Percentiles rank a stretch among this genome's conserved stretches.
phyloP scores from a whole-genome alignment of 2,797 vertebrate genomes.

The Fistularia tabacaria region DNA sequence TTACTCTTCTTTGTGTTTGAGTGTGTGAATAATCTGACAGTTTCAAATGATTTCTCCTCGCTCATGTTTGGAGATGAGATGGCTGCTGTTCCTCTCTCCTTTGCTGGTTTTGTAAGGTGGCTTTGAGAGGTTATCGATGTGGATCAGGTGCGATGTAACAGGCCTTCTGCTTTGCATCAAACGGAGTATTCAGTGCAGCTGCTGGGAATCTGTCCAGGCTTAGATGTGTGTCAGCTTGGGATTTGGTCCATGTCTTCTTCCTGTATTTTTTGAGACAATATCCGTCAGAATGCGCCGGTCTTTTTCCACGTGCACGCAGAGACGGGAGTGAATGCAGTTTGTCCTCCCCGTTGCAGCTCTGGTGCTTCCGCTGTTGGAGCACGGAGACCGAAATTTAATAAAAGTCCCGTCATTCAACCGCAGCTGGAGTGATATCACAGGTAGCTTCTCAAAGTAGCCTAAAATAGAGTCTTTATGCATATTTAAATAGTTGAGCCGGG shows the following conservation, averaged over 20 bases:
- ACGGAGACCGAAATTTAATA: constrained; percentile 11
- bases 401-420: constrained; percentile 8
- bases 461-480: constrained; percentile 1
- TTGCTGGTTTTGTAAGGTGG: too few relatives aligned
- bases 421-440: neutral
- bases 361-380: neutral
- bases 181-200: neutral
- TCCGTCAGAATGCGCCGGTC: neutral
- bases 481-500: neutral
- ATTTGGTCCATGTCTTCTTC: too few relatives aligned
- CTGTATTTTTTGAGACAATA: constrained; percentile 8
- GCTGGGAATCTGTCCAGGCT: neutral
- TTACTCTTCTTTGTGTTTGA: too few relatives aligned
- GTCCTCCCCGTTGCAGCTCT: neutral
- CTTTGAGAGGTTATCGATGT: constrained; percentile 19
- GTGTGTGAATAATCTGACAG: too few relatives aligned
- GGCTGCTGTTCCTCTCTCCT: too few relatives aligned
- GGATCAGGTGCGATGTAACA: constrained; percentile 39
- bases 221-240: neutral
- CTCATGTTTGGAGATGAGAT: too few relatives aligned
- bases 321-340: neutral
- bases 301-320: too few relatives aligned
- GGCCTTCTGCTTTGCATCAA: constrained; percentile 34
- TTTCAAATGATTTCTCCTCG: too few relatives aligned
- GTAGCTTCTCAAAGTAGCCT: constrained; percentile 1